Conservation (phyloP, 2,888 invertebrate genomes). For the Odontocolon sp. region DNA sequence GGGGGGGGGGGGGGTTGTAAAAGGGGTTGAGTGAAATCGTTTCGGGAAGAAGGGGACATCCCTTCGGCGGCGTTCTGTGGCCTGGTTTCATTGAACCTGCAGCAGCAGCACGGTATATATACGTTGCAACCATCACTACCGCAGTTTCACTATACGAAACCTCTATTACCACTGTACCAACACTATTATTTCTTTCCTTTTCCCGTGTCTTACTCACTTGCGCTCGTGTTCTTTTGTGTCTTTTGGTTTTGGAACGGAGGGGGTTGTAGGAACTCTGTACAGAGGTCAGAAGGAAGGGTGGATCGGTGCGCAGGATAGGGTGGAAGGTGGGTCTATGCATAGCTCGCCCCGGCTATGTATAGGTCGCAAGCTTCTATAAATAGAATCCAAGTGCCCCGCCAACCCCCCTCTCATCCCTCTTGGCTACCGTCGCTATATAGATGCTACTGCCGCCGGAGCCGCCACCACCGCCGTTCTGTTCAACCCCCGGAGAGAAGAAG, state of each 20-base stretch:
- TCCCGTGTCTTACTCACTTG: neutral
- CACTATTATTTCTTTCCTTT: neutral
- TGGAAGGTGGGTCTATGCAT: slow-evolving; percentile 74
- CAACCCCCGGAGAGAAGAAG: slow-evolving; percentile 42
- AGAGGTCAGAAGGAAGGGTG: neutral
- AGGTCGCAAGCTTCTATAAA: slow-evolving; percentile 79
- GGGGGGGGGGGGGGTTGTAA: neutral
- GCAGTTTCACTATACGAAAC: neutral
- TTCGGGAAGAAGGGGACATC: neutral
- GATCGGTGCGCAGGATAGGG: slow-evolving; percentile 1
- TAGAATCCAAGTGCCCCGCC: slow-evolving; percentile 74
- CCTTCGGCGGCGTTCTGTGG: slow-evolving; percentile 64
- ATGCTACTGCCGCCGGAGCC: slow-evolving; percentile 36
- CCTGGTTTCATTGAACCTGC: slow-evolving; percentile 79
- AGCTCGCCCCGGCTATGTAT: slow-evolving; percentile 78
- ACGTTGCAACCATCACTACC: slow-evolving; percentile 20
- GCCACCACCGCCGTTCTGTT: slow-evolving; percentile 45
- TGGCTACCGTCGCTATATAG: slow-evolving; percentile 25
- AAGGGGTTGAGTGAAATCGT: too few relatives aligned
- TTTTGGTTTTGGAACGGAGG: neutral
- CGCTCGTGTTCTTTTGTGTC: neutral
- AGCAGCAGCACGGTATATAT: slow-evolving; percentile 55
- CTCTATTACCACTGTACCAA: neutral
- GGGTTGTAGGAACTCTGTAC: neutral
- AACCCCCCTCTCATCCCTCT: slow-evolving; percentile 34